These are phyloP conservation scores for Salvator merianae DNA, from an alignment of 2,113 vertebrate genomes.

Conservation along the genomic window DNA sequence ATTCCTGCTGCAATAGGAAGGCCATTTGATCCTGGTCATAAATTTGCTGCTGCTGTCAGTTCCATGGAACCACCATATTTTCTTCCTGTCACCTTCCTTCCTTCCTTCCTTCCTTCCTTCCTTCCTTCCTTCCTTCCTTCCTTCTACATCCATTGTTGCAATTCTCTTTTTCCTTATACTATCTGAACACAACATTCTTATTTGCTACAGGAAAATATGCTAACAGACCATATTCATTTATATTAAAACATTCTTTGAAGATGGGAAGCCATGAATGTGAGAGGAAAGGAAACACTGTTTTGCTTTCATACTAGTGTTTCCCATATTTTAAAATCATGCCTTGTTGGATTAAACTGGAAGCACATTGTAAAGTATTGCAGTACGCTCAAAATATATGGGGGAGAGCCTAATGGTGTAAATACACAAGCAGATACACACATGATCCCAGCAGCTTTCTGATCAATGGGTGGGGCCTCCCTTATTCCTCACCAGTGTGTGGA, in stretches of 20 bases:
- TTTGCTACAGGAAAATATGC: constrained; percentile 25
- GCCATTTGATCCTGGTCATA: constrained; percentile 13
- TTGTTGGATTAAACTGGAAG: neutral
- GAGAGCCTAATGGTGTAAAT: no score
- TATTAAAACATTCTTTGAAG: constrained; percentile 24
- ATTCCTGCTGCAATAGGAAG: no score
- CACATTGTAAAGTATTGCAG: neutral
- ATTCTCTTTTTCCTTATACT: constrained; percentile 3
- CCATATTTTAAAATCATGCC: neutral
- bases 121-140: constrained; percentile 12
- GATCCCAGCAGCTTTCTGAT: neutral
- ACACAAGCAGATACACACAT: neutral
- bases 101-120: constrained; percentile 17
- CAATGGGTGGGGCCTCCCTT: neutral
- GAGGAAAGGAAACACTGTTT: neutral
- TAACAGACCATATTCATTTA: neutral
- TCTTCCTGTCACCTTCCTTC: neutral
- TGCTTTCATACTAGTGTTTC: neutral
- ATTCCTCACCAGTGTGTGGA: no score
- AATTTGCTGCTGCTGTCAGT: neutral
- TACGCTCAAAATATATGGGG: no score
- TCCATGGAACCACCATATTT: constrained; percentile 12
- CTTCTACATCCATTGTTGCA: neutral
- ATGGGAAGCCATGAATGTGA: constrained; percentile 23
- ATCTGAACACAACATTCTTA: neutral